Evolutionary conservation across 2,797 vertebrate species (phyloP).

Genomic region (Holocentrus rufus): DNA sequence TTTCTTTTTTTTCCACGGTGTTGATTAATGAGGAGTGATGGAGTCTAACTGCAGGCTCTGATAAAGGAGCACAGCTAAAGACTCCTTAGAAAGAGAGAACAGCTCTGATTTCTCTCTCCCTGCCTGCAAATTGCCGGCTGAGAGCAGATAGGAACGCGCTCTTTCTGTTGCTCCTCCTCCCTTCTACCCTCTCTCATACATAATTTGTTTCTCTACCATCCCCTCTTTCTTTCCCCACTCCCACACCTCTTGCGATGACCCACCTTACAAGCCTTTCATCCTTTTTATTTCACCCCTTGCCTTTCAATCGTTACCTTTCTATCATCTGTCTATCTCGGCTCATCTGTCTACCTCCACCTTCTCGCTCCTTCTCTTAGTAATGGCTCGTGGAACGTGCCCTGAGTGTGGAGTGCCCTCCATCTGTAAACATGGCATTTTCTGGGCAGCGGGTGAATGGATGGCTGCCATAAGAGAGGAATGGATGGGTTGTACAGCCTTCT

Average conservation of each 20-base stretch:
- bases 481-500: conserved; percentile 26
- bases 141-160: conserved; percentile 18
- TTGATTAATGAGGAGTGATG: conserved; percentile 66
- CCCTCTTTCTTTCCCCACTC: conserved; percentile 20
- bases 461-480: conserved; percentile 28
- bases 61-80: conserved; percentile 39
- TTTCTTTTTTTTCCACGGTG: conserved; percentile 53
- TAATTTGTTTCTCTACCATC: background rate
- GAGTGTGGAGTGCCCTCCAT: conserved; percentile 59
- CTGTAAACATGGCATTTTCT: conserved; percentile 67
- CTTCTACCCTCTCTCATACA: background rate
- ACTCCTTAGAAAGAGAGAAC: conserved; percentile 36
- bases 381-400: conserved; percentile 56
- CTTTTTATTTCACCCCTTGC: conserved; percentile 49
- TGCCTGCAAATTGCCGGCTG: conserved; percentile 12
- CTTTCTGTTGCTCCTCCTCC: conserved; percentile 4
- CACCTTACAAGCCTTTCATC: conserved; percentile 23
- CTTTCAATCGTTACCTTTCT: conserved; percentile 54
- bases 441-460: conserved; percentile 53
- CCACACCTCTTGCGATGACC: conserved; percentile 24
- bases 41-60: conserved; percentile 54
- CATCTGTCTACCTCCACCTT: conserved; percentile 48
- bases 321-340: conserved; percentile 54
- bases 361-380: conserved; percentile 49
- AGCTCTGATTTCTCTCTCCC: conserved; percentile 7